Evolutionary conservation across 2,888 invertebrate genomes (phyloP).

Genomic region (Steinernema hermaphroditum): DNA sequence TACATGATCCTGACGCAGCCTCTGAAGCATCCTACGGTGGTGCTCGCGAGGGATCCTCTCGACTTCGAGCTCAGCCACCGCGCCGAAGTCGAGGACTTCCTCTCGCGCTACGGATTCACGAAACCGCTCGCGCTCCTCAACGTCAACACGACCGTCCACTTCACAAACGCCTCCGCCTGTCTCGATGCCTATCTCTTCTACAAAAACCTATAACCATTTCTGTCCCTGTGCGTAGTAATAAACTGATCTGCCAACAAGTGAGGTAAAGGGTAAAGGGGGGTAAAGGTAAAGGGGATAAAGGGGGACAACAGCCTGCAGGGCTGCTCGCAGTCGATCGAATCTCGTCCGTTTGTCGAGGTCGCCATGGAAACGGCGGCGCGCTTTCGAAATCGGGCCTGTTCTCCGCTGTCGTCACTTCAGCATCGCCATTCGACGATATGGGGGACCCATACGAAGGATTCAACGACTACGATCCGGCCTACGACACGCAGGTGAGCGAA

Average conservation of each 20-base stretch:
- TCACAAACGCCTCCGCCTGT: constrained; percentile 42
- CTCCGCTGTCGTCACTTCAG: no score
- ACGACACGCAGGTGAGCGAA: constrained; percentile 62
- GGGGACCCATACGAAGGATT: constrained; percentile 66
- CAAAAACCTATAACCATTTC: constrained; percentile 19
- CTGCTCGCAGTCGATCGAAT: no score
- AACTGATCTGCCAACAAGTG: neutral
- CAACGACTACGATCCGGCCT: constrained; percentile 62
- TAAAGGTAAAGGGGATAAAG: no score
- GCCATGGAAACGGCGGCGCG: no score
- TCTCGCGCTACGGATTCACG: constrained; percentile 57
- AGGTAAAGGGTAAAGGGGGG: no score
- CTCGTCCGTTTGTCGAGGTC: no score
- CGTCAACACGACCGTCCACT: constrained; percentile 56
- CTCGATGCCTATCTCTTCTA: constrained; percentile 34
- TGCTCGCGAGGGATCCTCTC: constrained; percentile 52
- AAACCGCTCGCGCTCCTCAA: constrained; percentile 56
- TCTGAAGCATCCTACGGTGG: constrained; percentile 64
- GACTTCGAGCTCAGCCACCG: constrained; percentile 49
- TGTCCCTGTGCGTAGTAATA: constrained; percentile 1
- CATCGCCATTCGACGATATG: no score
- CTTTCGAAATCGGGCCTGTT: no score
- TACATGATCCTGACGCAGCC: constrained; percentile 62
- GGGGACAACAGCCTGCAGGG: no score
- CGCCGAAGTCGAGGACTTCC: constrained; percentile 56